phyloP scores from a whole-genome alignment of 2,888 invertebrate genomes.

The Rhingia campestris region DNA sequence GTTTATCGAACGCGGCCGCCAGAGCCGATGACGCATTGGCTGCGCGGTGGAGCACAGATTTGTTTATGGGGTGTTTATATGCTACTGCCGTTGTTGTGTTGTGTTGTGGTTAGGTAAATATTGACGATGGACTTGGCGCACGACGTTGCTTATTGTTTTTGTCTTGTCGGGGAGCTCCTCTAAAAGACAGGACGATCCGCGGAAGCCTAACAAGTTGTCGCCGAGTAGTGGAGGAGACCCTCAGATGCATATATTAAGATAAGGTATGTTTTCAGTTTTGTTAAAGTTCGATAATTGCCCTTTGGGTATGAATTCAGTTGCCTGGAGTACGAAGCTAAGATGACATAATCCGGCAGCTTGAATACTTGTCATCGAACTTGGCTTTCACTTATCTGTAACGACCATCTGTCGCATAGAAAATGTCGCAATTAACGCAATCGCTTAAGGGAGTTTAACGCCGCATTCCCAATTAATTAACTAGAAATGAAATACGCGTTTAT shows the following conservation, averaged over 20 bases:
- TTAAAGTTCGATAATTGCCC: constrained; percentile 61
- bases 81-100: constrained; percentile 12
- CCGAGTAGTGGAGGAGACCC: constrained; percentile 13
- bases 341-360: constrained; percentile 59
- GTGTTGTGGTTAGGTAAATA: constrained; percentile 53
- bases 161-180: constrained; percentile 1
- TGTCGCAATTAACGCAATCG: constrained; percentile 35
- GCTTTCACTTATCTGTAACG: constrained; percentile 6
- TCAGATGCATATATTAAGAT: constrained; percentile 67
- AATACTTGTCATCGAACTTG: constrained; percentile 1
- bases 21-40: constrained; percentile 60
- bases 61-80: constrained; percentile 66
- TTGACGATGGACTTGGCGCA: constrained; percentile 58
- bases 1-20: constrained; percentile 56
- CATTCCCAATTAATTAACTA: constrained; percentile 48
- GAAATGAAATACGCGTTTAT: constrained; percentile 18
- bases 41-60: constrained; percentile 25
- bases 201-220: constrained; percentile 42
- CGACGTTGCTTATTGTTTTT: constrained; percentile 57
- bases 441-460: constrained; percentile 19
- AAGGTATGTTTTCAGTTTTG: constrained; percentile 44
- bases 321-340: constrained; percentile 21
- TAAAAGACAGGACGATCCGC: constrained; percentile 32
- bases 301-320: constrained; percentile 17
- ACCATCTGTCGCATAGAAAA: constrained; percentile 16